Percentiles rank a stretch among this genome's conserved stretches.
These are phyloP conservation scores for Leucozona laternaria DNA, from an alignment of 2,888 invertebrate species.

Conservation along the genomic window DNA sequence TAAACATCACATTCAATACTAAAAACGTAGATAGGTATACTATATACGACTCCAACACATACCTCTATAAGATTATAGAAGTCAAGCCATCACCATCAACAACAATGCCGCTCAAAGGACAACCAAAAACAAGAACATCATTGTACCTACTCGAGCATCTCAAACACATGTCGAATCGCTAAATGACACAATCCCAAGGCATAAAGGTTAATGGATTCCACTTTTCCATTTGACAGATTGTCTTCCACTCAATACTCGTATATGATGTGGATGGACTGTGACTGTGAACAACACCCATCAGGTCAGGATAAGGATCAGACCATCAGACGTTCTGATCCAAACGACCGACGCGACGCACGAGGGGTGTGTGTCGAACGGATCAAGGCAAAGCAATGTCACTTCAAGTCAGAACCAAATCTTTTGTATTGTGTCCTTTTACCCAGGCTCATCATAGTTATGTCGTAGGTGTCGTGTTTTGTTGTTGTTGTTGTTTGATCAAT, in stretches of 20 bases:
- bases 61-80: constrained; percentile 35
- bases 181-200: constrained; percentile 68
- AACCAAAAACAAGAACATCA: constrained; percentile 53
- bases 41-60: not conserved
- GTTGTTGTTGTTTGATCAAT: constrained; percentile 65
- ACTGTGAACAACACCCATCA: constrained; percentile 24
- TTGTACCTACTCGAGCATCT: constrained; percentile 39
- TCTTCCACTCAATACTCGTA: constrained; percentile 26
- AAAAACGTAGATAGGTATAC: not conserved
- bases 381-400: constrained; percentile 61
- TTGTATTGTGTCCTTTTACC: constrained; percentile 35
- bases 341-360: too few relatives aligned
- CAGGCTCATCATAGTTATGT: constrained; percentile 30
- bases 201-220: constrained; percentile 73
- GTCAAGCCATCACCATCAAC: constrained; percentile 46
- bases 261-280: constrained; percentile 18
- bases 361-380: constrained; percentile 60
- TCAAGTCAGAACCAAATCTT: constrained; percentile 54
- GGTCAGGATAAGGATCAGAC: constrained; percentile 33
- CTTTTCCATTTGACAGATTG: constrained; percentile 72
- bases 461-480: constrained; percentile 42
- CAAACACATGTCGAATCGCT: constrained; percentile 76
- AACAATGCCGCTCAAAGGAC: constrained; percentile 65
- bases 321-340: constrained; percentile 24
- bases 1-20: constrained; percentile 34